Conservation (phyloP, 2,888 invertebrate species). For the Diabrotica balteata region DNA sequence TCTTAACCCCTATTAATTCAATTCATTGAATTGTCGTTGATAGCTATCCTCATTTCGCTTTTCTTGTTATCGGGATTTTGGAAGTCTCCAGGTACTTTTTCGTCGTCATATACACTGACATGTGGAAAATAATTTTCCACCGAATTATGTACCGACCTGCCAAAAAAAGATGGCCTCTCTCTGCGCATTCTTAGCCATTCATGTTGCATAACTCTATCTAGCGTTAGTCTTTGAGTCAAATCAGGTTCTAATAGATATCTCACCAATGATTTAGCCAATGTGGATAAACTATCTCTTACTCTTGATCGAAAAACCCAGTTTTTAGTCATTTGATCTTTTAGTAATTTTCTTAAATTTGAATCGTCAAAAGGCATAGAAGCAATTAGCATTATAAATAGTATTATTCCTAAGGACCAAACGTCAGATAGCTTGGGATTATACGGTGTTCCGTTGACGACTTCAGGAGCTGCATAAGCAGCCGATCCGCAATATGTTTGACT, state of each 20-base stretch:
- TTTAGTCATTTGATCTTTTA: conserved; percentile 83
- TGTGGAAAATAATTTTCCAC: conserved; percentile 40
- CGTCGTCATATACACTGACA: conserved; percentile 46
- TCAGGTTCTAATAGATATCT: conserved; percentile 85
- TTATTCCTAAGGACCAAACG: conserved; percentile 92
- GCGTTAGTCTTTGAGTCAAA: conserved; percentile 75
- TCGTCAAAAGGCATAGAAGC: conserved; percentile 96
- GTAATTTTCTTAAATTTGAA: conserved; percentile 79
- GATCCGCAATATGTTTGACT: conserved; percentile 96
- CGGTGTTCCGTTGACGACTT: conserved; percentile 88
- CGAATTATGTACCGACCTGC: conserved; percentile 64
- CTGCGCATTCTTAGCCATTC: conserved; percentile 76
- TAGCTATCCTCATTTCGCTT: conserved; percentile 57
- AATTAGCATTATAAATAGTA: conserved; percentile 93
- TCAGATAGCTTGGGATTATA: conserved; percentile 90
- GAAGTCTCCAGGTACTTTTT: conserved; percentile 56
- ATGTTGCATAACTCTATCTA: conserved; percentile 77
- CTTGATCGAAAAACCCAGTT: conserved; percentile 79
- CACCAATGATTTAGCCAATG: conserved; percentile 79
- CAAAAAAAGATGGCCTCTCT: conserved; percentile 68
- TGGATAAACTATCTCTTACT: conserved; percentile 73
- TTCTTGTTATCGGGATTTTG: conserved; percentile 58
- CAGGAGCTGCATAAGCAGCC: conserved; percentile 95
- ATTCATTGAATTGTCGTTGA: conserved; percentile 44
- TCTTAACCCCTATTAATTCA: no score